Conservation (phyloP, 2,888 invertebrate genomes). For the Trachelus troglodyta region DNA sequence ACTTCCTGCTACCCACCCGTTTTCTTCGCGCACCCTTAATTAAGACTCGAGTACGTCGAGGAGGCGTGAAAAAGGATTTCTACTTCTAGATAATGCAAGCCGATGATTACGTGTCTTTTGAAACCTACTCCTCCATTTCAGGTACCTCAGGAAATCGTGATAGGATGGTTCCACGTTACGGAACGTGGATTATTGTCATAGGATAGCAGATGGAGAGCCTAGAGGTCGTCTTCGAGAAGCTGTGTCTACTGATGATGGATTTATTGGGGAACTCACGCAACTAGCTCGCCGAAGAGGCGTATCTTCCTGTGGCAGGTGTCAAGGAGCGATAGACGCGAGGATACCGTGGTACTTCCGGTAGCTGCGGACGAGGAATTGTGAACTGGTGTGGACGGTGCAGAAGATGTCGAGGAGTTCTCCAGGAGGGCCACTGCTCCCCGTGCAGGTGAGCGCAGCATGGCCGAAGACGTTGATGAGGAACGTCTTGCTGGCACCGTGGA, state of each 20-base stretch:
- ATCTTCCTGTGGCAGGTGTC: slow-evolving; percentile 81
- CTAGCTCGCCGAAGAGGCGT: slow-evolving; percentile 77
- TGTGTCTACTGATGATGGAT: not conserved
- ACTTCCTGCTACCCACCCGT: not conserved
- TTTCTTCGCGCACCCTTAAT: not conserved
- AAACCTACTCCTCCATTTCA: not conserved
- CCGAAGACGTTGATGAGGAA: slow-evolving; percentile 41
- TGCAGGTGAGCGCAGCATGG: slow-evolving; percentile 58
- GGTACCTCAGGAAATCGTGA: not conserved
- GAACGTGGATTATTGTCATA: not conserved
- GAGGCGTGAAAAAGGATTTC: not conserved
- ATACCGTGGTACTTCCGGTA: slow-evolving; percentile 35
- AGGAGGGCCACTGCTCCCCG: slow-evolving; percentile 45
- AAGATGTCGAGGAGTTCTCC: slow-evolving; percentile 40
- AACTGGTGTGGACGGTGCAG: slow-evolving; percentile 54
- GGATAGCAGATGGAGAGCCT: not conserved
- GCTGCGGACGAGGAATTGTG: slow-evolving; percentile 40
- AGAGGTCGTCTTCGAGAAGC: not conserved
- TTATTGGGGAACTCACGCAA: slow-evolving; percentile 72
- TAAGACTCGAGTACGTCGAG: not conserved
- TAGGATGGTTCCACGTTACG: not conserved
- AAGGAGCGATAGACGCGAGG: slow-evolving; percentile 74
- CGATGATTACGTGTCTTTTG: not conserved
- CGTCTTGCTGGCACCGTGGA: slow-evolving; percentile 34
- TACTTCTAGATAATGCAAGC: not conserved